phyloP scores from a whole-genome alignment of 2,113 vertebrate genomes.

The Peromyscus californicus region DNA sequence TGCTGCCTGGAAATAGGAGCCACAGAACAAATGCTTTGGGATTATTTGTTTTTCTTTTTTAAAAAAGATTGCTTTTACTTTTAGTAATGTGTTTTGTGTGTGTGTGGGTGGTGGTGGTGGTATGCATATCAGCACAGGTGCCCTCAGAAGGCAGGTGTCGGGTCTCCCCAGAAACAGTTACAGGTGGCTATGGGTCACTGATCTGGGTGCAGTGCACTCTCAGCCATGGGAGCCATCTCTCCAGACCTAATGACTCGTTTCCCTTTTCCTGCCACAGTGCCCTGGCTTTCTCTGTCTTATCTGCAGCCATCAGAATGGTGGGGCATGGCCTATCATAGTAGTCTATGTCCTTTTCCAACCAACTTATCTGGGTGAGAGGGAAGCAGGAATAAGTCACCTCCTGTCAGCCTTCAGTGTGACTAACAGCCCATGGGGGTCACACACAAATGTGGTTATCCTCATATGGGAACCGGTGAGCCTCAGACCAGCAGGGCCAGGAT shows the following conservation, averaged over 20 bases:
- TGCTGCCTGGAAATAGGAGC: not conserved
- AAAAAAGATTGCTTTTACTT: not conserved
- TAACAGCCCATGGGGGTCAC: not conserved
- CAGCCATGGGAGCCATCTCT: not conserved
- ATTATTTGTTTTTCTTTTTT: not conserved
- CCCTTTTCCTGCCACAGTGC: not conserved
- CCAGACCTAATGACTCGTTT: not conserved
- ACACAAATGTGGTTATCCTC: not conserved
- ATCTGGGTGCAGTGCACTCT: not conserved
- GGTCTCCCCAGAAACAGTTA: not conserved
- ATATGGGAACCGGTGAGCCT: slow-evolving; percentile 7
- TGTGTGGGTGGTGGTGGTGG: too few species aligned
- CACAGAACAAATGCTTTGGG: not conserved
- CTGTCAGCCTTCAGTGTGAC: not conserved
- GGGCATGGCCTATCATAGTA: not conserved
- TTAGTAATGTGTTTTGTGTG: not conserved
- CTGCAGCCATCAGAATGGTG: not conserved
- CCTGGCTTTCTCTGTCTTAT: slow-evolving; percentile 5
- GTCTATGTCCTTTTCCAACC: not conserved
- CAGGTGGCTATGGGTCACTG: not conserved
- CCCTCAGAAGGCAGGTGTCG: not conserved
- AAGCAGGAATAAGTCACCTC: not conserved
- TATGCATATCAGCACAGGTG: too few species aligned
- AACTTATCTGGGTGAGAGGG: not conserved
- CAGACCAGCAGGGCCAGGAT: not conserved